Conservation (phyloP, 2,113 vertebrate species). For the Chloropsis cyanopogon region DNA sequence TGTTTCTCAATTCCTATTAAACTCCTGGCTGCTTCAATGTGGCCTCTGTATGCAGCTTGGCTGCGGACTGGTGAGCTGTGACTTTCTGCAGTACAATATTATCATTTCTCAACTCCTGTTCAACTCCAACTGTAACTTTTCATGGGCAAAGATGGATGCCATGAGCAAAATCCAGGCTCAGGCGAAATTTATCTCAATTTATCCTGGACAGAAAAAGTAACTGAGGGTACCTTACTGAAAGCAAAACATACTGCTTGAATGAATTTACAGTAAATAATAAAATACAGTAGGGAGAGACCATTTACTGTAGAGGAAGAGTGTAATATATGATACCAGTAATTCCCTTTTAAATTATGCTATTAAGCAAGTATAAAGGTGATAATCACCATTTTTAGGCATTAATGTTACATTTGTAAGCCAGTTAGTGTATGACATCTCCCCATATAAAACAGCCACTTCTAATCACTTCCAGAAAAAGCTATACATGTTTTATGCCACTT, state of each 20-base stretch:
- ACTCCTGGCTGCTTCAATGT: not conserved
- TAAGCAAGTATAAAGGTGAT: not conserved
- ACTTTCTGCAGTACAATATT: not conserved
- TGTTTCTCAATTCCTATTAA: slow-evolving; percentile 19
- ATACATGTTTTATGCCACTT: not conserved
- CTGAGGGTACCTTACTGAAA: not conserved
- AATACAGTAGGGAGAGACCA: not conserved
- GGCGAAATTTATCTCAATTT: slow-evolving; percentile 58
- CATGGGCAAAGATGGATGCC: slow-evolving; percentile 36
- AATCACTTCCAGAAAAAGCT: not conserved
- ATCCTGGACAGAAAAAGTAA: slow-evolving; percentile 17
- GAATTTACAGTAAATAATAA: slow-evolving; percentile 38
- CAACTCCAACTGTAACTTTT: slow-evolving; percentile 22
- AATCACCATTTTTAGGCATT: not conserved
- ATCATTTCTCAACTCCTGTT: slow-evolving; percentile 32
- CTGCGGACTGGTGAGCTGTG: not conserved
- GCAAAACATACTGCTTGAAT: slow-evolving; percentile 34
- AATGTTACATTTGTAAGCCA: not conserved
- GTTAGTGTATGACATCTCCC: not conserved
- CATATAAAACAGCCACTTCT: not conserved
- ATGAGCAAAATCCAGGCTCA: not conserved
- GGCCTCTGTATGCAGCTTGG: not conserved
- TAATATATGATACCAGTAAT: not conserved
- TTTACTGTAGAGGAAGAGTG: not conserved
- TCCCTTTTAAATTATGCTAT: not conserved